Base-by-base conservation (phyloP, 2,888 invertebrate genomes). In the Clitarchus hookeri region DNA sequence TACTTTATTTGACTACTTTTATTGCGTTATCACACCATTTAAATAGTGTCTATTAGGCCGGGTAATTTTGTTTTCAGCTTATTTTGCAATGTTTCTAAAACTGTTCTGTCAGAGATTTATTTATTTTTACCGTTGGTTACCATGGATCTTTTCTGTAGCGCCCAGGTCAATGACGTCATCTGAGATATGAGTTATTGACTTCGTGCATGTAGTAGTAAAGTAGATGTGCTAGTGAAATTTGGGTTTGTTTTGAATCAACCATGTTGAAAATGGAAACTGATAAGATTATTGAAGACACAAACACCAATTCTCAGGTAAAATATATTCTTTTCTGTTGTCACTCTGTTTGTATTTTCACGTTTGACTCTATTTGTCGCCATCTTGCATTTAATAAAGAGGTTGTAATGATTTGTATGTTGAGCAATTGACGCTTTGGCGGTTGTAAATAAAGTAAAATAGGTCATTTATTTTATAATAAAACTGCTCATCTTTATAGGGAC, bases 201-300 rank as follows among this genome's bases (percentile, higher is more conserved):
- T 89, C 89, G 88, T 88, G 88, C 88, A 87, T 88, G 87, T 88
- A 84, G 26, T 54, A 86, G 86, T 84, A 78, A 85, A 84, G 54
- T 83, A 65, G 85, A 84, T 85, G 44, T 85, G 11, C 77, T 84
- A 44, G 16, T 65, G 65, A n/a, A 65, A 3, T 65, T 87, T 84
- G 85, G 44, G n/a, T 54, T 80, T 86, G 85, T 85, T 84, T 87
- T 86, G 84, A 85, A 84, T 85, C 84, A 86, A 89, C 88, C 92
- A 95, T 95, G 95, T 94, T 95, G 93, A 96, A 96, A 95, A 97
- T 97, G 97, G 97, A 97, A 95, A 97, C 96, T 93, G 97, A 97
- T 94, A 96, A 96, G 94, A 95, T 96, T 92, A 95, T 96, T 93
- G 96, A 96, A 93, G 97, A 97, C 91, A 93, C 94, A 89, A 94